phyloP scores from a whole-genome alignment of 2,113 vertebrate species.

The Synodontis membranacea region DNA sequence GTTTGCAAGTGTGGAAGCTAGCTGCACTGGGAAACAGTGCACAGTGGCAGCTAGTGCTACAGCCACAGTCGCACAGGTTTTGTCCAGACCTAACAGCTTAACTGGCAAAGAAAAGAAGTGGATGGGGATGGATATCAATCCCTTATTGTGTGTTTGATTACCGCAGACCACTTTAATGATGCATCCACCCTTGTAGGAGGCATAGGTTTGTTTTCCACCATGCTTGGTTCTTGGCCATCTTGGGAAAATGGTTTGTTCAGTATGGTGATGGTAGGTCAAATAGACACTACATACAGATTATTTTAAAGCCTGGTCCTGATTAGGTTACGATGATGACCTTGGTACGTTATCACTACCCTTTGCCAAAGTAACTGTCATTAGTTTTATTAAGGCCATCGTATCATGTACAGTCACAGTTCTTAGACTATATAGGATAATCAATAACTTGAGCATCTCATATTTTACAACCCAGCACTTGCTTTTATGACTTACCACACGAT shows the following conservation, averaged over 20 bases:
- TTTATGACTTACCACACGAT: conserved; percentile 6
- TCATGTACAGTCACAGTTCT: not conserved
- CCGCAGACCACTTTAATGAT: conserved; percentile 25
- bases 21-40: conserved; percentile 61
- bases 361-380: not conserved
- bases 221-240: not conserved
- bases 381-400: not conserved
- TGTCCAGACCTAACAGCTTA: conserved; percentile 63
- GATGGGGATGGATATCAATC: conserved; percentile 54
- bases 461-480: not conserved
- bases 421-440: not conserved
- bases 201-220: not conserved
- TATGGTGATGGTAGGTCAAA: not conserved
- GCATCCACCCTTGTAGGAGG: not conserved
- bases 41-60: conserved; percentile 57
- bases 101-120: conserved; percentile 62
- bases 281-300: not conserved
- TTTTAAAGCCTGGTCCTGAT: not conserved
- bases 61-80: conserved; percentile 57
- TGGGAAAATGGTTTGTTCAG: not conserved
- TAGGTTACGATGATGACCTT: not conserved
- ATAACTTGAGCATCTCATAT: not conserved
- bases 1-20: conserved; percentile 59
- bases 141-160: conserved; percentile 59
- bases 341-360: not conserved